A percentile compares a stretch with the other conserved stretches of the same genome.
Conservation (phyloP, 2,888 invertebrate genomes). For the Ichneumon xanthorius region DNA sequence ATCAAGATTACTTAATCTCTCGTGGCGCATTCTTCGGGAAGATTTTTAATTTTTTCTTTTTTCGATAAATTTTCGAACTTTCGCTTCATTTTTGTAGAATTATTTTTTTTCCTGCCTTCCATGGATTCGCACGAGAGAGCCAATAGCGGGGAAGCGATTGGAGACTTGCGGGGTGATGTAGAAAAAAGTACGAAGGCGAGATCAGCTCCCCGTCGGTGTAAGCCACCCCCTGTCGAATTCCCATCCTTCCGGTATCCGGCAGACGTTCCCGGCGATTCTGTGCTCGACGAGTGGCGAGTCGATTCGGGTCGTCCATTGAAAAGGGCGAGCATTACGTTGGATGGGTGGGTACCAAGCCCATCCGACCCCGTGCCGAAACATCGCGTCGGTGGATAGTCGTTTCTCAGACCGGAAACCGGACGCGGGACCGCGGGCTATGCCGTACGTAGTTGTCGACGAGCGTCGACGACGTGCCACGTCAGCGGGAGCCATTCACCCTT, state of each 20-base stretch:
- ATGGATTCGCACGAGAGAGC: constrained; percentile 13
- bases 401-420: constrained; percentile 81
- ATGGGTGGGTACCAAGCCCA: constrained; percentile 70
- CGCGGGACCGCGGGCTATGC: constrained; percentile 72
- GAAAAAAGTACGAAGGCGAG: constrained; percentile 23
- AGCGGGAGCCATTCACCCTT: constrained; percentile 74
- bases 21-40: neutral
- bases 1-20: constrained; percentile 34
- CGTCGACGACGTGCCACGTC: constrained; percentile 81
- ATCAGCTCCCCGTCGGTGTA: constrained; percentile 38
- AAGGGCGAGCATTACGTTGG: constrained; percentile 56
- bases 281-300: constrained; percentile 63
- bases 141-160: constrained; percentile 51
- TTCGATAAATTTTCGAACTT: neutral
- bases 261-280: constrained; percentile 76
- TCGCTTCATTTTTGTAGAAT: neutral
- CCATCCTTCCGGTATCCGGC: constrained; percentile 76
- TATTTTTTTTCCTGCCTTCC: neutral
- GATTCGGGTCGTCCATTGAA: constrained; percentile 63
- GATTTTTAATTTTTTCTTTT: neutral
- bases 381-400: constrained; percentile 67
- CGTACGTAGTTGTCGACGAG: constrained; percentile 66
- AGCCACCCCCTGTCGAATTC: constrained; percentile 53
- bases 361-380: constrained; percentile 67
- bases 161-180: constrained; percentile 5